A percentile compares a stretch with the other conserved stretches of the same genome.
Conservation (phyloP, 2,888 invertebrate species). For the Eupithecia subumbrata region DNA sequence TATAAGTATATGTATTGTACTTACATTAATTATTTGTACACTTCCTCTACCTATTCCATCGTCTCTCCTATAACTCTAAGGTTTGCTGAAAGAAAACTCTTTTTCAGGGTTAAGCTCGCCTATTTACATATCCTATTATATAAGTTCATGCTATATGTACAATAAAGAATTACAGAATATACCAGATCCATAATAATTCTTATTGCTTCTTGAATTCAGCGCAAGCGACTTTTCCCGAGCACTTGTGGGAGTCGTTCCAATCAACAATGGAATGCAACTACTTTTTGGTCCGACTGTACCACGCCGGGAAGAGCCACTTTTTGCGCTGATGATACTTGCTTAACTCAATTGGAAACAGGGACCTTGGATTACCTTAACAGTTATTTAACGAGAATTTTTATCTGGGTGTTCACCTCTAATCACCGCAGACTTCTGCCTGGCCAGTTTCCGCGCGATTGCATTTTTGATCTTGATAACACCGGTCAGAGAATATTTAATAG, state of each 20-base stretch:
- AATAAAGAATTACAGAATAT: too few species aligned
- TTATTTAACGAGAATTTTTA: conserved; percentile 49
- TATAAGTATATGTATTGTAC: too few species aligned
- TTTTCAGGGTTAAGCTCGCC: too few species aligned
- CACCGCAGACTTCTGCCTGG: conserved; percentile 14
- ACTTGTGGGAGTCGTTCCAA: conserved; percentile 74
- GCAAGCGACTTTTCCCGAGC: conserved; percentile 73
- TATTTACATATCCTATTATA: too few species aligned
- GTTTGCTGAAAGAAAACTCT: too few species aligned
- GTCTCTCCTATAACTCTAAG: too few species aligned
- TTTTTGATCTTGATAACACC: conserved; percentile 4
- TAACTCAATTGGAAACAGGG: conserved; percentile 64
- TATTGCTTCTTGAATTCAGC: conserved; percentile 52
- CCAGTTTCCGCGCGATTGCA: neutral
- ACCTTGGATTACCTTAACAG: conserved; percentile 60
- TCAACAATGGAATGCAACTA: conserved; percentile 79
- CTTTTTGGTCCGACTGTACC: conserved; percentile 72
- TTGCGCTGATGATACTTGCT: conserved; percentile 56
- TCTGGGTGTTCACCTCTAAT: conserved; percentile 39
- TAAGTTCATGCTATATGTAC: too few species aligned
- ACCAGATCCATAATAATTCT: conserved; percentile 58
- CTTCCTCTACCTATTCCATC: too few species aligned
- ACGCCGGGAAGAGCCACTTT: conserved; percentile 67
- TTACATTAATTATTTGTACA: too few species aligned
- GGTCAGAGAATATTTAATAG: too few species aligned